Conservation (phyloP, 2,888 invertebrate genomes). For the Phanerotoma sp. region DNA sequence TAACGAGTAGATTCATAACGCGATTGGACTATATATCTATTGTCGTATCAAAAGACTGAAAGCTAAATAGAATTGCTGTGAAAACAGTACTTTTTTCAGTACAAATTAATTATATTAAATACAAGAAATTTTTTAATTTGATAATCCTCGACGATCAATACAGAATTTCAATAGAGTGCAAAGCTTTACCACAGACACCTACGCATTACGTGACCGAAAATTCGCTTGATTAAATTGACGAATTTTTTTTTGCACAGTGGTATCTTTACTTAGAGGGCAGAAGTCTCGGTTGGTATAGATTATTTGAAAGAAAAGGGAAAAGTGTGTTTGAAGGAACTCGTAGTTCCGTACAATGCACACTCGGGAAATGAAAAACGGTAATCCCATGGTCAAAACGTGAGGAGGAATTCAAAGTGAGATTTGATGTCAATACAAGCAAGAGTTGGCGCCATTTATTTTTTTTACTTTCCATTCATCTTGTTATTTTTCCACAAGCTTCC, state of each 20-base stretch:
- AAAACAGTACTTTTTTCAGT: too few relatives aligned
- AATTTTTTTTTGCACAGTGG: not conserved
- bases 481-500: conserved; percentile 4
- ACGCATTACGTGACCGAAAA: too few relatives aligned
- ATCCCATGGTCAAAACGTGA: conserved; percentile 37
- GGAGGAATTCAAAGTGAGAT: conserved; percentile 30
- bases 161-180: too few relatives aligned
- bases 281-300: conserved; percentile 10
- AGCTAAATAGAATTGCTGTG: too few relatives aligned
- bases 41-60: too few relatives aligned
- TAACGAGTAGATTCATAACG: too few relatives aligned
- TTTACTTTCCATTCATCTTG: not conserved
- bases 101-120: too few relatives aligned
- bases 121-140: too few relatives aligned
- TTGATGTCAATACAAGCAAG: conserved; percentile 17
- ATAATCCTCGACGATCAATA: too few relatives aligned
- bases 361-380: conserved; percentile 26
- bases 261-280: not conserved
- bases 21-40: too few relatives aligned
- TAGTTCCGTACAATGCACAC: conserved; percentile 13
- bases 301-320: not conserved
- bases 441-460: conserved; percentile 7
- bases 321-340: conserved; percentile 4
- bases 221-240: too few relatives aligned
- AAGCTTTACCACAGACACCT: not conserved